Conservation (phyloP, 2,797 vertebrate species). For the Centroberyx gerrardi region DNA sequence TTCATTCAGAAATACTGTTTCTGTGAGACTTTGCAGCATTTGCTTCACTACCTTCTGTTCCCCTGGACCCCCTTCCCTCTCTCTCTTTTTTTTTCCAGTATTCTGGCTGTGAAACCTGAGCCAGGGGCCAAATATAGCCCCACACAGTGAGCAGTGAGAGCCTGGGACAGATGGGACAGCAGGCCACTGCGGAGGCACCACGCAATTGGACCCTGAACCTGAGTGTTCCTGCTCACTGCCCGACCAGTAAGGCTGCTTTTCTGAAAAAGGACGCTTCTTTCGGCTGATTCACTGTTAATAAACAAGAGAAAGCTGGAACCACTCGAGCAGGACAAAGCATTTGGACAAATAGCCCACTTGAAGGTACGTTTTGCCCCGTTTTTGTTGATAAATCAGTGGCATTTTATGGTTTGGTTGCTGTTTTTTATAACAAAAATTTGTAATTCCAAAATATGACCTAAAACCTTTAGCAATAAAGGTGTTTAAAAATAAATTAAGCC, state of each 20-base stretch:
- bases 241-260: slow-evolving; percentile 72
- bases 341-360: slow-evolving; percentile 56
- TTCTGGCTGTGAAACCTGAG: slow-evolving; percentile 93
- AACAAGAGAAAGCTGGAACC: slow-evolving; percentile 75
- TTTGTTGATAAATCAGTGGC: background rate
- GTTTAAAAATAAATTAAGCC: background rate
- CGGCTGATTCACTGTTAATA: slow-evolving; percentile 43
- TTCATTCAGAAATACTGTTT: slow-evolving; percentile 52
- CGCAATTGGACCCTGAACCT: slow-evolving; percentile 74
- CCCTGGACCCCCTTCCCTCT: slow-evolving; percentile 71
- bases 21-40: slow-evolving; percentile 52
- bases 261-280: slow-evolving; percentile 65
- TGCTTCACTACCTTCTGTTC: slow-evolving; percentile 73
- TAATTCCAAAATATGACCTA: background rate
- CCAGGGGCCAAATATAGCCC: slow-evolving; percentile 96
- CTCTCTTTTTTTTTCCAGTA: slow-evolving; percentile 85
- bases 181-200: slow-evolving; percentile 84
- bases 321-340: slow-evolving; percentile 50
- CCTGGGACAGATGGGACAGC: slow-evolving; percentile 90
- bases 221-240: slow-evolving; percentile 65
- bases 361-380: slow-evolving; percentile 70
- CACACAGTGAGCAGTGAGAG: slow-evolving; percentile 87
- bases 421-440: background rate
- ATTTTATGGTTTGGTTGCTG: slow-evolving; percentile 1
- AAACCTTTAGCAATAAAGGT: slow-evolving; percentile 1